These are phyloP conservation scores for Heliconius hewitsoni DNA, from an alignment of 1,140 invertebrate species.

Conservation along the genomic window DNA sequence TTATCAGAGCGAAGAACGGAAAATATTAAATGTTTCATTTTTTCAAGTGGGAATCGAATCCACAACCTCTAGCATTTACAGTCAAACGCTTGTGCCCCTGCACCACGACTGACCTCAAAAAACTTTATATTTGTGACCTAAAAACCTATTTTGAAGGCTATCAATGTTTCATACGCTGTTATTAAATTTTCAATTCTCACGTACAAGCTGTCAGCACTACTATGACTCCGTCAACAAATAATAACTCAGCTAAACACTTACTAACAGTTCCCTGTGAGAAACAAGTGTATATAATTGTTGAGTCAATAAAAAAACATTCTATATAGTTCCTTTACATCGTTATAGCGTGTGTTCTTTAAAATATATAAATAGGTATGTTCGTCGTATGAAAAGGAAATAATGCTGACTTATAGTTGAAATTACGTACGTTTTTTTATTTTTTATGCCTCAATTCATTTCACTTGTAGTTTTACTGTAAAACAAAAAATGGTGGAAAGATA, in stretches of 20 bases:
- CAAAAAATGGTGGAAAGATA: no score
- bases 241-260: conserved; percentile 31
- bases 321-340: not conserved
- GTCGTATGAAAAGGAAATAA: no score
- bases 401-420: no score
- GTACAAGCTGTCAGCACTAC: conserved; percentile 25
- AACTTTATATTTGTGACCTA: not conserved
- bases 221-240: conserved; percentile 32
- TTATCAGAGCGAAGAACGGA: no score
- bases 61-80: no score
- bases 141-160: conserved; percentile 1
- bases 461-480: no score
- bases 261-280: conserved; percentile 17
- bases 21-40: no score
- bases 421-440: no score
- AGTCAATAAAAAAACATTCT: conserved; percentile 14
- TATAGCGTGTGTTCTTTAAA: not conserved
- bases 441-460: no score
- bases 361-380: not conserved
- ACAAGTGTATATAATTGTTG: conserved; percentile 29
- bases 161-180: conserved; percentile 1
- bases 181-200: conserved; percentile 28
- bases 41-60: no score
- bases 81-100: no score
- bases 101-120: not conserved